A percentile compares a stretch with the other conserved stretches of the same genome.
Evolutionary conservation across 2,888 invertebrate species (phyloP).

Genomic region (Nomada ruficornis): DNA sequence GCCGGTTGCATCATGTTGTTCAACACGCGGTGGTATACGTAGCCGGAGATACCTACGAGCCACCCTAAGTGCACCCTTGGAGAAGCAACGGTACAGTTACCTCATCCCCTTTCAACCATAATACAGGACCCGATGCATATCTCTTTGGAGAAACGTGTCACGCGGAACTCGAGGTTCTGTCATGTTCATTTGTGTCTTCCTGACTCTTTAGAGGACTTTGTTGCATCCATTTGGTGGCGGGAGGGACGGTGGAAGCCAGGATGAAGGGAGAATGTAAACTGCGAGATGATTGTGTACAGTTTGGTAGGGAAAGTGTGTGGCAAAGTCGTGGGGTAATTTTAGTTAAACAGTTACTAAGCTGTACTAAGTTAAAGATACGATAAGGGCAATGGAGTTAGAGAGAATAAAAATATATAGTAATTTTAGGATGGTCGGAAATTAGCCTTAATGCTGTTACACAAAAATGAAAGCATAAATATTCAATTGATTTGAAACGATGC

Average conservation of each 20-base stretch:
- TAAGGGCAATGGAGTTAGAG: too few relatives aligned
- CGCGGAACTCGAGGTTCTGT: slow-evolving; percentile 17
- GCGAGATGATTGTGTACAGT: background rate
- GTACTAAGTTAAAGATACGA: too few relatives aligned
- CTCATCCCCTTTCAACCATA: slow-evolving; percentile 30
- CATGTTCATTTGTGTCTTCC: slow-evolving; percentile 8
- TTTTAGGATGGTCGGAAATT: too few relatives aligned
- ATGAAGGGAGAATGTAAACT: background rate
- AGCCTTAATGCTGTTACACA: too few relatives aligned
- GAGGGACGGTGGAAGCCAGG: background rate
- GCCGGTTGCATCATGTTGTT: slow-evolving; percentile 58
- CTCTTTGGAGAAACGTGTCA: slow-evolving; percentile 36
- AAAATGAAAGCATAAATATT: too few relatives aligned
- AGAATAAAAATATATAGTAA: too few relatives aligned
- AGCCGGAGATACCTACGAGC: slow-evolving; percentile 41
- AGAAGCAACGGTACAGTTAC: slow-evolving; percentile 52
- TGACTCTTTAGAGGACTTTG: slow-evolving; percentile 8
- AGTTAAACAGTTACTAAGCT: background rate
- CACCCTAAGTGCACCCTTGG: slow-evolving; percentile 53
- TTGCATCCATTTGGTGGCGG: slow-evolving; percentile 3
- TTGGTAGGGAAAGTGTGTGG: background rate
- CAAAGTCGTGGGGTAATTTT: background rate
- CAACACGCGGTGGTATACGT: slow-evolving; percentile 37
- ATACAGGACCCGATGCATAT: slow-evolving; percentile 38
- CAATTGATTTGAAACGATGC: too few relatives aligned